These are phyloP conservation scores for Leptatherina wallacei DNA, from an alignment of 2,797 vertebrate genomes.

Conservation along the genomic window DNA sequence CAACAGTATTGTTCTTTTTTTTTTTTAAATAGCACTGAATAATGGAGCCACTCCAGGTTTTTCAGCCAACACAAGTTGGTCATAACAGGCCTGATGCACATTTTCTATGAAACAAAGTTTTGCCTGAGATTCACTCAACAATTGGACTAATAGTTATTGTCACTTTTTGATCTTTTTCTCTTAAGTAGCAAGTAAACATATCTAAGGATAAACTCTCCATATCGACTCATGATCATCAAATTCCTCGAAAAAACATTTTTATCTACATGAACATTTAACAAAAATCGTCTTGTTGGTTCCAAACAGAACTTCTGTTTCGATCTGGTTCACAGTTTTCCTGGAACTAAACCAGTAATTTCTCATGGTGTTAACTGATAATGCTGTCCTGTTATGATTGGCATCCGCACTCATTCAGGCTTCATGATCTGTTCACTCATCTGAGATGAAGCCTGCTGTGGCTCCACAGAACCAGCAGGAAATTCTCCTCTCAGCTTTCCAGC, in stretches of 20 bases:
- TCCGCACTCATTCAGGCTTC: not conserved
- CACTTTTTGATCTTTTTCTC: not conserved
- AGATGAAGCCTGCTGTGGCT: not conserved
- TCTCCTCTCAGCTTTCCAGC: constrained; percentile 2
- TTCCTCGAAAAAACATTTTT: not conserved
- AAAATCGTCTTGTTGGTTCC: not conserved
- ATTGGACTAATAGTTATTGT: not conserved
- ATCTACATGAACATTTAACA: not conserved
- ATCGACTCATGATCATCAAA: not conserved
- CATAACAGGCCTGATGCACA: too few species aligned
- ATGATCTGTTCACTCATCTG: not conserved
- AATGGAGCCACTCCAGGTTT: too few species aligned
- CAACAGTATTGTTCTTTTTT: not conserved
- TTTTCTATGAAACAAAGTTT: not conserved
- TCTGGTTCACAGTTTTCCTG: not conserved
- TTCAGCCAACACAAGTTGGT: too few species aligned
- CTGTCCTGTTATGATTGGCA: not conserved
- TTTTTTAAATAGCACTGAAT: too few species aligned
- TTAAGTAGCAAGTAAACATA: not conserved
- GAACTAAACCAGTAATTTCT: not conserved
- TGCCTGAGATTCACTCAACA: not conserved
- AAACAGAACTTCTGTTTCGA: not conserved
- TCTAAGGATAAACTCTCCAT: not conserved
- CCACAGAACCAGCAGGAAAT: not conserved
- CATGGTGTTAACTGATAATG: not conserved